Evolutionary conservation across 1,140 invertebrate species (phyloP).

Genomic region (Conus betulinus): DNA sequence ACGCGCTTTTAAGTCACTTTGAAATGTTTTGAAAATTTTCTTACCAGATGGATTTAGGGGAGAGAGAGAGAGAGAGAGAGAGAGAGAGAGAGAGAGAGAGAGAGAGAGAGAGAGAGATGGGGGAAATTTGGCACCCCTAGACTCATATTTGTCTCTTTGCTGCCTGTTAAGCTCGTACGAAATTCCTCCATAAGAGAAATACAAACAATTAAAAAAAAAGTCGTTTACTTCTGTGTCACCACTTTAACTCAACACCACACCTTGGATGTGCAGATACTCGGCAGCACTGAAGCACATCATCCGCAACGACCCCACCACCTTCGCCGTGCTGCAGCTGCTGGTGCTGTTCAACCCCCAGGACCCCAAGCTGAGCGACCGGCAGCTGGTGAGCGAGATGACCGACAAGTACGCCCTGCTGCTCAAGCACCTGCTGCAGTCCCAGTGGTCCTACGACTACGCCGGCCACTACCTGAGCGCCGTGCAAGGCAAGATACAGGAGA

Average conservation of each 20-base stretch:
- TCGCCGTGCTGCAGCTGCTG: conserved; percentile 91
- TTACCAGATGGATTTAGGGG: too few relatives aligned
- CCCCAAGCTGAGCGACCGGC: conserved; percentile 85
- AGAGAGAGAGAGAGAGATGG: too few relatives aligned
- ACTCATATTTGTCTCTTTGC: conserved; percentile 41
- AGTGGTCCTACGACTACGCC: conserved; percentile 78
- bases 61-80: too few relatives aligned
- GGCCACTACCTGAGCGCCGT: conserved; percentile 78
- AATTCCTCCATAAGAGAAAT: conserved; percentile 70
- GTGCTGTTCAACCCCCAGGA: conserved; percentile 90
- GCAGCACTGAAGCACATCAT: conserved; percentile 61
- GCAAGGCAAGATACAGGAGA: conserved; percentile 89
- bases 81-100: too few relatives aligned
- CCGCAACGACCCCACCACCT: conserved; percentile 78
- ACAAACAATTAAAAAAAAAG: conserved; percentile 49
- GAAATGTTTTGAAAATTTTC: too few relatives aligned
- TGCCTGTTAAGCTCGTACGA: conserved; percentile 60
- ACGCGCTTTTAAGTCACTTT: too few relatives aligned
- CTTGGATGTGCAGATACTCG: conserved; percentile 48
- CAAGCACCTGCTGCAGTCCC: conserved; percentile 89
- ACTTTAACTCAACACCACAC: too few relatives aligned
- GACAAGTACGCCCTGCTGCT: conserved; percentile 93
- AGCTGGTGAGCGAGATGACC: conserved; percentile 82
- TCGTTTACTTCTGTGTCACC: neutral
- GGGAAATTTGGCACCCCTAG: too few relatives aligned